Percentiles rank a stretch among this genome's conserved stretches.
phyloP scores from a whole-genome alignment of 2,797 vertebrate genomes.

The Chaetodon trifasciatus region DNA sequence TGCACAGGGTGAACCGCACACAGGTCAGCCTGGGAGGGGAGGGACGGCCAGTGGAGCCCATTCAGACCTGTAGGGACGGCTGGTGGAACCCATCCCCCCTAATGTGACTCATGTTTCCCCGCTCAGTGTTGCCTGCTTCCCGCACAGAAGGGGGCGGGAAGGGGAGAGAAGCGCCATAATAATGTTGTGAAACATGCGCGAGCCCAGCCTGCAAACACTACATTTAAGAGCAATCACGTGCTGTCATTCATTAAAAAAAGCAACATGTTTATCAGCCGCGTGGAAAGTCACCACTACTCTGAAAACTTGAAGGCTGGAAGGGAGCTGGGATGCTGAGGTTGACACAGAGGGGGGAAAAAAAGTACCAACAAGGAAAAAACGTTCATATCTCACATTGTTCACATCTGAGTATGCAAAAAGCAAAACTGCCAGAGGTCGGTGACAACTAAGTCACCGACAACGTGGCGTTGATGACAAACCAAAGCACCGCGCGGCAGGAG shows the following conservation, averaged over 20 bases:
- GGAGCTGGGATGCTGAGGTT: slow-evolving; percentile 55
- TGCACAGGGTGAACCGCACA: slow-evolving; percentile 32
- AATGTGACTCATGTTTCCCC: slow-evolving; percentile 82
- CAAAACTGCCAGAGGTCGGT: slow-evolving; percentile 14
- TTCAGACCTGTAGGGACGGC: slow-evolving; percentile 43
- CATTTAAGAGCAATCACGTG: neutral
- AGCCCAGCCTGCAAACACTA: slow-evolving; percentile 35
- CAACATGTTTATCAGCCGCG: slow-evolving; percentile 46
- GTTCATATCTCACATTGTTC: slow-evolving; percentile 6
- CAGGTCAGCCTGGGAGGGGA: slow-evolving; percentile 55
- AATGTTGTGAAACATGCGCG: slow-evolving; percentile 57
- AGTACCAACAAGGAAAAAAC: slow-evolving; percentile 31
- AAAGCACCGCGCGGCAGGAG: slow-evolving; percentile 42
- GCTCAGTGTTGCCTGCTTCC: slow-evolving; percentile 76
- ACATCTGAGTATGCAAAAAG: neutral
- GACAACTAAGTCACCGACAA: slow-evolving; percentile 42
- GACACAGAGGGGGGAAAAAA: slow-evolving; percentile 34
- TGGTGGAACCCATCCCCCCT: slow-evolving; percentile 67
- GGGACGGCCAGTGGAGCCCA: slow-evolving; percentile 66
- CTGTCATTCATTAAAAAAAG: slow-evolving; percentile 26
- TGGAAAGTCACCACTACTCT: slow-evolving; percentile 56
- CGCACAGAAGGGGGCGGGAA: slow-evolving; percentile 80
- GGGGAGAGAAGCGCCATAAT: slow-evolving; percentile 73
- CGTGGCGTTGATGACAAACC: slow-evolving; percentile 52
- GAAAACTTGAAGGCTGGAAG: slow-evolving; percentile 60